Percentiles rank a stretch among this genome's conserved stretches.
Conservation (phyloP, 2,888 invertebrate species). For the Norana najaformis region DNA sequence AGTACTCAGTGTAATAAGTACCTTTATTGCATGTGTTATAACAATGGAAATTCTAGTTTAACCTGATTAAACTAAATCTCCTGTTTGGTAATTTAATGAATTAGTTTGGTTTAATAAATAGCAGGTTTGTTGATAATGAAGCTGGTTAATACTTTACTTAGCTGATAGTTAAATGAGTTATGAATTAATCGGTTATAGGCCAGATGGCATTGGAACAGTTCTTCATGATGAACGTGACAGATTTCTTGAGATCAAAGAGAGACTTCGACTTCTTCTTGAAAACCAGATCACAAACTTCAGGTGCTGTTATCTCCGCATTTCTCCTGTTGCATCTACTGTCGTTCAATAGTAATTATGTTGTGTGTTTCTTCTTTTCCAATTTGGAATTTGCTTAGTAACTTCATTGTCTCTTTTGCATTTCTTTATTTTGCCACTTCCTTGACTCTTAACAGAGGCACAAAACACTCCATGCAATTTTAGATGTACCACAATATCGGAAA, state of each 20-base stretch:
- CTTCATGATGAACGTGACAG: conserved; percentile 88
- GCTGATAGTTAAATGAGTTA: neutral
- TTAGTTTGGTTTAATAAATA: no score
- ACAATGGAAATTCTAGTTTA: no score
- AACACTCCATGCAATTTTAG: neutral
- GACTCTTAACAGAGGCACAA: no score
- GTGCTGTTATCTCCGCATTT: conserved; percentile 61
- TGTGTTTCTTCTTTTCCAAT: neutral
- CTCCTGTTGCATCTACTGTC: neutral
- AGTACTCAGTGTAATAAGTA: no score
- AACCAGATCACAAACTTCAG: conserved; percentile 98
- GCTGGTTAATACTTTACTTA: neutral
- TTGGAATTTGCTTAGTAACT: neutral
- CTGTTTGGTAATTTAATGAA: no score
- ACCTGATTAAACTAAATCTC: no score
- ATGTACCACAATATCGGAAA: neutral
- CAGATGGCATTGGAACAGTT: conserved; percentile 96
- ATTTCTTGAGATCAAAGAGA: conserved; percentile 95
- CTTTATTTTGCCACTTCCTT: no score
- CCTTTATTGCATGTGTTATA: no score
- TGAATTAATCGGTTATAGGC: conserved; percentile 69
- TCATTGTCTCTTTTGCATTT: no score
- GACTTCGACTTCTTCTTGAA: conserved; percentile 87
- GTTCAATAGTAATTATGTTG: neutral
- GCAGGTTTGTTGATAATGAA: no score